Conservation (phyloP, 1,140 invertebrate genomes). For the Colletes latitarsis region DNA sequence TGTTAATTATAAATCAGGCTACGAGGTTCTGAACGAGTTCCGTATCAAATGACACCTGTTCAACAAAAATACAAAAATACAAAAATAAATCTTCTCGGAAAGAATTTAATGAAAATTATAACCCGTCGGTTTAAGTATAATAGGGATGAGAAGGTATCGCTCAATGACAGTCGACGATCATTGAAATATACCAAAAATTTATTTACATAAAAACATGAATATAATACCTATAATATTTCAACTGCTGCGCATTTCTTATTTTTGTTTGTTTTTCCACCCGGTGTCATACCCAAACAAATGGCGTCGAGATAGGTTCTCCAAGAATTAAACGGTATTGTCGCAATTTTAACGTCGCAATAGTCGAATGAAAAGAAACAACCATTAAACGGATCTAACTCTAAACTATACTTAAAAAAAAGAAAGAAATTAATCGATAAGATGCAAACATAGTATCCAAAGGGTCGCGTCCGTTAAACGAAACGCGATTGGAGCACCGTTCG, state of each 20-base stretch:
- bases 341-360: slow-evolving; percentile 64
- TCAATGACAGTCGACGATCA: slow-evolving; percentile 19
- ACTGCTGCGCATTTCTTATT: slow-evolving; percentile 70
- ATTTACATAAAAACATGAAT: slow-evolving; percentile 79
- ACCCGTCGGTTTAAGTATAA: no score
- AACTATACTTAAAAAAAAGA: slow-evolving; percentile 49
- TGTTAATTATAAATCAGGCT: no score
- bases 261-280: slow-evolving; percentile 36
- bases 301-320: slow-evolving; percentile 50
- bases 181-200: slow-evolving; percentile 79
- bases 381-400: slow-evolving; percentile 61
- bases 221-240: slow-evolving; percentile 77
- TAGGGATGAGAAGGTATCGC: background rate
- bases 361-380: slow-evolving; percentile 59
- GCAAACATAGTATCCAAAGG: slow-evolving; percentile 34
- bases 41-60: no score
- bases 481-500: slow-evolving; percentile 26
- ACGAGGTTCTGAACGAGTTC: no score
- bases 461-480: slow-evolving; percentile 42
- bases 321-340: slow-evolving; percentile 70
- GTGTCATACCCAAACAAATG: slow-evolving; percentile 60
- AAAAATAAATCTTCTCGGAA: no score
- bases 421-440: slow-evolving; percentile 38
- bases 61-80: no score
- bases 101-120: no score